Percentiles rank a stretch among this genome's conserved stretches.
Conservation (phyloP, 2,888 invertebrate species). For the Lagria hirta region DNA sequence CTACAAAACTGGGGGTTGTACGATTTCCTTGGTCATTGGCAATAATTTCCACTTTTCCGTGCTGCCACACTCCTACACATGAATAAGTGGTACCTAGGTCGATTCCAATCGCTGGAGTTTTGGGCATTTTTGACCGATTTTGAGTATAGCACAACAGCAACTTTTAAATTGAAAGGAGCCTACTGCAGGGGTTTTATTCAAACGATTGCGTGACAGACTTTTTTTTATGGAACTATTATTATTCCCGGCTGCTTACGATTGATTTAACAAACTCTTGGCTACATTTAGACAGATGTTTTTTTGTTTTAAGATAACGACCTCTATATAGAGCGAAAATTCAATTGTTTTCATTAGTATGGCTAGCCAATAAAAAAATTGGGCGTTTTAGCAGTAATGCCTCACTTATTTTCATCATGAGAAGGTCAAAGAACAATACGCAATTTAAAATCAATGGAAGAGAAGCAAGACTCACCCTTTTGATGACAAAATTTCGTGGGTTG, state of each 20-base stretch:
- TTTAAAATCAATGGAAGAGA: not conserved
- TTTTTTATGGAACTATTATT: not conserved
- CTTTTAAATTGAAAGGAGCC: conserved; percentile 18
- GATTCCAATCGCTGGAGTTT: conserved; percentile 91
- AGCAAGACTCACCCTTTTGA: conserved; percentile 13
- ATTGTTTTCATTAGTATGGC: no score
- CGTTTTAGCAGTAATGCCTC: no score
- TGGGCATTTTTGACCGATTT: conserved; percentile 39
- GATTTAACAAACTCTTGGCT: conserved; percentile 8
- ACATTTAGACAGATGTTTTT: conserved; percentile 2
- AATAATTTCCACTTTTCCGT: conserved; percentile 88
- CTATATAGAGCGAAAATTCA: not conserved
- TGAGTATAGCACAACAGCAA: conserved; percentile 6
- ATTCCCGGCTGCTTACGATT: conserved; percentile 6
- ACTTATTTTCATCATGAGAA: no score
- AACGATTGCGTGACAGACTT: not conserved
- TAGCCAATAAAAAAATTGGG: not conserved
- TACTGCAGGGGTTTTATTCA: conserved; percentile 7
- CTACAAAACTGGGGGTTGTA: conserved; percentile 83
- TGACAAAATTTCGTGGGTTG: conserved; percentile 12
- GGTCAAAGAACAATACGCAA: no score
- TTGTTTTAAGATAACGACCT: conserved; percentile 4
- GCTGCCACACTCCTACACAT: conserved; percentile 90
- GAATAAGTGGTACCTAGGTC: conserved; percentile 96
- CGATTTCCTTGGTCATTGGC: conserved; percentile 90